Evolutionary conservation across 2,888 invertebrate species (phyloP).

Genomic region (Sthenelais limicola): DNA sequence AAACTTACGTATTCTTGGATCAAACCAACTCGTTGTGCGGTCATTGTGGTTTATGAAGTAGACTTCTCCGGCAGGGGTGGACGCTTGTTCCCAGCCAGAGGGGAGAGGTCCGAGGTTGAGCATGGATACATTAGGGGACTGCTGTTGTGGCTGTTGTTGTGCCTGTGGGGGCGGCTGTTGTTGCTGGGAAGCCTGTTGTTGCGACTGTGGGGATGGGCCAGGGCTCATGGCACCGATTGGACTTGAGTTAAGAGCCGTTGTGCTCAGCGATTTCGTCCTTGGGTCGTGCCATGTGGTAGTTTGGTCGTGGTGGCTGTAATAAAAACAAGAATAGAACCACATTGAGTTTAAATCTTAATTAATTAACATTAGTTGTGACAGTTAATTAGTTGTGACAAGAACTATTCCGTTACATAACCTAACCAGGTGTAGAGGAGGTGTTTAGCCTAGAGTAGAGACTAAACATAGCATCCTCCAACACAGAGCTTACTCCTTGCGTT

Average conservation of each 20-base stretch:
- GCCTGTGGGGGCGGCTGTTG: background rate
- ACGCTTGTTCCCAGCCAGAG: conserved; percentile 73
- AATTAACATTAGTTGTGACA: too few relatives aligned
- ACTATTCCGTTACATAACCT: too few relatives aligned
- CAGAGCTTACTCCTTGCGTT: too few relatives aligned
- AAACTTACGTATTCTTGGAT: conserved; percentile 84
- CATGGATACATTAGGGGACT: conserved; percentile 5
- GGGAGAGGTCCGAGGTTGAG: conserved; percentile 63
- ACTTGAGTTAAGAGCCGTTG: conserved; percentile 8
- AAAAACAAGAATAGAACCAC: background rate
- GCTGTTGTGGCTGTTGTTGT: too few relatives aligned
- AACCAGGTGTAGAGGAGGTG: too few relatives aligned
- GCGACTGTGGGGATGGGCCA: conserved; percentile 15
- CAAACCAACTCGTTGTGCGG: conserved; percentile 97
- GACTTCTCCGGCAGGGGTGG: conserved; percentile 71
- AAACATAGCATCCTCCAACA: too few relatives aligned
- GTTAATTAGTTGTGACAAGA: too few relatives aligned
- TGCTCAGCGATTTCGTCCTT: conserved; percentile 16
- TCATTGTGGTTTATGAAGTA: conserved; percentile 73
- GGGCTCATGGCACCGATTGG: background rate
- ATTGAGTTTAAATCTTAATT: too few relatives aligned
- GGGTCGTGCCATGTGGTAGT: conserved; percentile 43
- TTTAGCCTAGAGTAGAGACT: too few relatives aligned
- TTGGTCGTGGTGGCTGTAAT: conserved; percentile 36
- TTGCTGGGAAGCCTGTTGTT: too few relatives aligned